Conservation (phyloP, 2,797 vertebrate genomes). For the Pseudomugil tenellus region DNA sequence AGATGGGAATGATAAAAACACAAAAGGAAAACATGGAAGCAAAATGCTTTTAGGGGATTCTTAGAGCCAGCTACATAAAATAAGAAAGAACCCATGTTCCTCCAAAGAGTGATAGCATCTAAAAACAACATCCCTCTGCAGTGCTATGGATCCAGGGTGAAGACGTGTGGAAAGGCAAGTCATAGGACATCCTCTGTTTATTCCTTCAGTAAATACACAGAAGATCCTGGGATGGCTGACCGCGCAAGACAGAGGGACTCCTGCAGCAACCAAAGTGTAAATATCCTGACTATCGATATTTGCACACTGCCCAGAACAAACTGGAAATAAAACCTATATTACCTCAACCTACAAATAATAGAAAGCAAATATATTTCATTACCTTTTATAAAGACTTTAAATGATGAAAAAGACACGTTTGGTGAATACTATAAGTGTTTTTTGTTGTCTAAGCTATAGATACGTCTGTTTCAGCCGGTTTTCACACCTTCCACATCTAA, state of each 20-base stretch:
- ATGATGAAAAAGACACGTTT: not conserved
- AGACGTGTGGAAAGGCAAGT: slow-evolving; percentile 65
- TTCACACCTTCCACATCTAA: too few species aligned
- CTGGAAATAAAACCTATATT: slow-evolving; percentile 14
- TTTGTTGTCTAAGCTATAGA: not conserved
- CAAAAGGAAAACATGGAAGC: slow-evolving; percentile 20
- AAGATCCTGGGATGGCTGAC: slow-evolving; percentile 39
- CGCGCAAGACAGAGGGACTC: slow-evolving; percentile 24
- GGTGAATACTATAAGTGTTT: not conserved
- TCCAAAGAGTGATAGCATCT: slow-evolving; percentile 54
- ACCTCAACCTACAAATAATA: not conserved
- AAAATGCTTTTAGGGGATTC: slow-evolving; percentile 5
- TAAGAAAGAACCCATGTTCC: slow-evolving; percentile 12
- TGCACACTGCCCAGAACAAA: not conserved
- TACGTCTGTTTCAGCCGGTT: too few species aligned
- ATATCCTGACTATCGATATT: slow-evolving; percentile 27
- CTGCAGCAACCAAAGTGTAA: slow-evolving; percentile 36
- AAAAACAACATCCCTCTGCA: slow-evolving; percentile 56
- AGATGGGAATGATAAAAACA: not conserved
- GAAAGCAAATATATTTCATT: not conserved
- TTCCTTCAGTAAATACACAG: slow-evolving; percentile 69
- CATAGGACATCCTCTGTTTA: slow-evolving; percentile 72
- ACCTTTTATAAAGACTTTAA: not conserved
- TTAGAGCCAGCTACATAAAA: slow-evolving; percentile 10
- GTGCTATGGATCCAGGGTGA: slow-evolving; percentile 38